Base-by-base conservation (phyloP, 2,113 vertebrate genomes). In the Pachyramphus minor region DNA sequence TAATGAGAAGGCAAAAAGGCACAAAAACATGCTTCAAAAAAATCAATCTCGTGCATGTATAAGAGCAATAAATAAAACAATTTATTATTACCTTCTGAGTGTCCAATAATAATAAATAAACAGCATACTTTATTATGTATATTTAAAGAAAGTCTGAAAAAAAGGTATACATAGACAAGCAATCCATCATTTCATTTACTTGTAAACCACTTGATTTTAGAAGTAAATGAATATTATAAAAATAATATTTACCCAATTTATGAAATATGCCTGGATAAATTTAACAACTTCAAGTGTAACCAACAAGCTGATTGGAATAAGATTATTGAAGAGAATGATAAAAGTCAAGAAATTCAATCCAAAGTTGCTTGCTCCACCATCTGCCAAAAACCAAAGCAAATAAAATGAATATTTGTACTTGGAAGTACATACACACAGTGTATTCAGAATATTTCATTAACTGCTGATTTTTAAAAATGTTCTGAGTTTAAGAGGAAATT, bases 241-340 rank as follows among this genome's bases (percentile, higher is more conserved):
- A 88, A 71, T 67, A 50, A 35, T 96, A 98, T 98, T 99, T 98
- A 99, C 99, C 99, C 99, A 99, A 95, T 99, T 99, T 97, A 99
- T 99, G 98, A 99, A 99, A 97, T 99, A 99, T 16, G 99, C 99
- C 87, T 99, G 99, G 89, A 98, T 99, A 97, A 99, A 99, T 98
- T 99, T 99, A 96, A 99, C 99, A 52, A 99, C 99, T 98, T 99
- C 99, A 96, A 99, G 97, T 0, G 99, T 99, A 96, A 99, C 99
- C 98, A 99, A 97, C 47, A 99, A 98, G 94, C 99, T 99, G 98
- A 99, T 99, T 71, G 99, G 99, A 92, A 99, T 99, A 95, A 99
- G 98, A 96, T 99, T 99, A 98, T 99, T 99, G 99, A 99, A 99
- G 95, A 99, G 99, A 98, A 99, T 99, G 96, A 99, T 99, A 95